Percentiles rank a stretch among this genome's conserved stretches.
These are phyloP conservation scores for Drosophila antonietae DNA, from an alignment of 2,888 invertebrate genomes.

Conservation along the genomic window DNA sequence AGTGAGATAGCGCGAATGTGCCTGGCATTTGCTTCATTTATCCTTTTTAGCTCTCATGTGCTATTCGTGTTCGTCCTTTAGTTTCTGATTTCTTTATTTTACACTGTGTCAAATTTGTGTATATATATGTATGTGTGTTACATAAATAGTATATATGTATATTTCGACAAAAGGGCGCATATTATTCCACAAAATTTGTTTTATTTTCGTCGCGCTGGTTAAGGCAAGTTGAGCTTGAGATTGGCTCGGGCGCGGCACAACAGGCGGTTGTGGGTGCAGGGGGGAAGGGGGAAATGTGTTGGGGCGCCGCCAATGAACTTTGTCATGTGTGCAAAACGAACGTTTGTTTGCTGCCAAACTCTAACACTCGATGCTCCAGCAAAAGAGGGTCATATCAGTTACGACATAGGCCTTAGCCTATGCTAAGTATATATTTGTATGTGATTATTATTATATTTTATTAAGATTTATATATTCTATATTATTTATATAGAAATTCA, in stretches of 20 bases:
- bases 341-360: not conserved
- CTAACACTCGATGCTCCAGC: constrained; percentile 1
- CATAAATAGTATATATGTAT: constrained; percentile 9
- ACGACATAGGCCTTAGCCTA: too few relatives aligned
- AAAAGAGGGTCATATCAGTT: not conserved
- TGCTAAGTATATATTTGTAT: too few relatives aligned
- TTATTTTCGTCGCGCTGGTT: constrained; percentile 51
- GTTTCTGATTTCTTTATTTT: constrained; percentile 47
- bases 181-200: constrained; percentile 71
- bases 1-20: not conserved
- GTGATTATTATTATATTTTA: too few relatives aligned
- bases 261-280: not conserved
- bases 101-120: constrained; percentile 21
- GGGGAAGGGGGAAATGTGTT: not conserved
- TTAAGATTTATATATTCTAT: too few relatives aligned
- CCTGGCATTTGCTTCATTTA: constrained; percentile 52
- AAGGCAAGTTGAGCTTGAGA: not conserved
- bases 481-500: too few relatives aligned
- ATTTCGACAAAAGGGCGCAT: constrained; percentile 22
- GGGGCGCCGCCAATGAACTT: constrained; percentile 12
- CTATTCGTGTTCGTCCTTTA: constrained; percentile 23
- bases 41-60: constrained; percentile 52
- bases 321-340: constrained; percentile 34
- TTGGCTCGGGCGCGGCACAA: not conserved
- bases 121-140: not conserved